Conservation (phyloP, 2,113 vertebrate species). For the Apaloderma vittatum region DNA sequence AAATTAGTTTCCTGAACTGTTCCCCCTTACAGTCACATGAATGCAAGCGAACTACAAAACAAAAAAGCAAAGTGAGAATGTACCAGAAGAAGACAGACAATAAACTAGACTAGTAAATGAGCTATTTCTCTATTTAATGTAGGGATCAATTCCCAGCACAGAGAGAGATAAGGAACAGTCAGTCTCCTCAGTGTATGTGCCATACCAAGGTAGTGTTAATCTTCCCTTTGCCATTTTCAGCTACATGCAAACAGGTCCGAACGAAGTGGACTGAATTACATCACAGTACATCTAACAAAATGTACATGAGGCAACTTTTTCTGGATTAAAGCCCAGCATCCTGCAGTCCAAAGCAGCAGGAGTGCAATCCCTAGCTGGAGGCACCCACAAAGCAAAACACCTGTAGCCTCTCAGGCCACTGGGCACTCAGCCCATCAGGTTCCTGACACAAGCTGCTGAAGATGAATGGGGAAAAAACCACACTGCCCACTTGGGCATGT, state of each 20-base stretch:
- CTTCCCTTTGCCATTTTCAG: not conserved
- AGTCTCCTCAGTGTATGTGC: not conserved
- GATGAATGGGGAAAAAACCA: not conserved
- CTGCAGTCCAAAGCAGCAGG: not conserved
- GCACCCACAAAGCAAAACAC: not conserved
- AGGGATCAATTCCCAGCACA: not conserved
- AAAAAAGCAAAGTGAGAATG: not conserved
- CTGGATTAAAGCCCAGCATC: not conserved
- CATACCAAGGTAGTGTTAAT: rapidly evolving
- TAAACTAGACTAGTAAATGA: not conserved
- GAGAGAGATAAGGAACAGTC: not conserved
- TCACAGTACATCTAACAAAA: not conserved
- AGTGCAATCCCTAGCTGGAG: not conserved
- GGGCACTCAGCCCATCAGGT: not conserved
- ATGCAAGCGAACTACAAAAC: not conserved
- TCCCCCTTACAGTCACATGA: not conserved
- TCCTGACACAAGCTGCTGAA: rapidly evolving
- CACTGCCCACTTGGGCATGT: rapidly evolving
- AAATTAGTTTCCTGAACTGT: not conserved
- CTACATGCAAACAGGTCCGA: not conserved
- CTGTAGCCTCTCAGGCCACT: not conserved
- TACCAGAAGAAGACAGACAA: not conserved
- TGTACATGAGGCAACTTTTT: not conserved
- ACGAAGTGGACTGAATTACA: not conserved
- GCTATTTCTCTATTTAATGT: not conserved